Base-by-base conservation (phyloP, 2,797 vertebrate species). In the Spinus pinus region DNA sequence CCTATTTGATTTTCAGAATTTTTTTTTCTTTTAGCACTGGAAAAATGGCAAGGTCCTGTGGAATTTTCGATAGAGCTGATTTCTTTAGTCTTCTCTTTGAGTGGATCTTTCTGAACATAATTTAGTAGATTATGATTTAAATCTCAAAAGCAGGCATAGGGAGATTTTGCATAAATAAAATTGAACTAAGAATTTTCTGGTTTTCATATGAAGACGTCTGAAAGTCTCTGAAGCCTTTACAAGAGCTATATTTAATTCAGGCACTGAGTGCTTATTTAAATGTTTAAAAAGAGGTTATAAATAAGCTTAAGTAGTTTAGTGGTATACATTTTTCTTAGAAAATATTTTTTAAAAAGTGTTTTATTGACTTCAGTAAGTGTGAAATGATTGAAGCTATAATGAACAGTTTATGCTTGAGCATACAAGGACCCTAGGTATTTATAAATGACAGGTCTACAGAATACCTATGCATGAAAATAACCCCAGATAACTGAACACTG, bases 391-490 rank as follows among this genome's bases (percentile, higher is more conserved):
- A 94, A 95, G 83, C 80, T 93, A 90, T 97, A 96, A 98, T 96
- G 96, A 97, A 90, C 83, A 95, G 77, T 95, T 96, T 97, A 96
- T 93, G 92, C 87, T 93, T 95, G 89, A 92, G 61, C 54, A 22
- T 97, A 91, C 84, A 93, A 95, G 44, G 83, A 96, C 92, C 67
- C 71, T 50, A 82, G 94, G 62, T 94, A 86, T 95, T 98, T 97
- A 95, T 89, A 96, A 91, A 95, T 93, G 95, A 79, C 93, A 97
- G 71, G 51, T 93, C 75, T 97, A 83, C 94, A 95, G 90, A 95
- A 97, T 90, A 93, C 14, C 80, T 86, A 47, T 97, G 96, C 97
- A 96, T 96, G 93, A 96, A 97, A 97, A 98, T 97, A 94, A 98
- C 92, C 93, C 94, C 86, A 92, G 92, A 86, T 97, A 97, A 90